Percentiles rank a stretch among this genome's conserved stretches.
Conservation (phyloP, 2,888 invertebrate species). For the Sinelater perroti region DNA sequence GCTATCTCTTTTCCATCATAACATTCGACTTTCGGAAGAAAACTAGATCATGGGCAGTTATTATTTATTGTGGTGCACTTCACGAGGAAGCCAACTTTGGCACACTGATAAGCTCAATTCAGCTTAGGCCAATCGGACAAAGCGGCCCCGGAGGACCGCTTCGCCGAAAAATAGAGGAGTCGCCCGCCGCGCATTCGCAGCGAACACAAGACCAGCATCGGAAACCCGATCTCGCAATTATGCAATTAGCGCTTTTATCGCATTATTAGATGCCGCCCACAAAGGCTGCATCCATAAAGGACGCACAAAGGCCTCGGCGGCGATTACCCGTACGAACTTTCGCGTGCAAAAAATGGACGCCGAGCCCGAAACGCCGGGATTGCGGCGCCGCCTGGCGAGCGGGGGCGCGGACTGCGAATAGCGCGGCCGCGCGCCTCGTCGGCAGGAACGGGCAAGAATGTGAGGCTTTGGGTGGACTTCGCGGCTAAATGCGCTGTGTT, state of each 20-base stretch:
- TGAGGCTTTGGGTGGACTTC: neutral
- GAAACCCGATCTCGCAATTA: conserved; percentile 30
- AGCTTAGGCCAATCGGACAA: no score
- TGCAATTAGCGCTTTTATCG: conserved; percentile 32
- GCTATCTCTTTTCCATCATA: no score
- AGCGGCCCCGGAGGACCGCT: no score
- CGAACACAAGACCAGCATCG: conserved; percentile 1
- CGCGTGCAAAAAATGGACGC: neutral
- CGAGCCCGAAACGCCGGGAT: neutral
- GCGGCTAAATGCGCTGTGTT: neutral
- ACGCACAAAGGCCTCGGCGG: conserved; percentile 18
- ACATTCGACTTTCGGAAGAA: no score
- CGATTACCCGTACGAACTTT: conserved; percentile 11
- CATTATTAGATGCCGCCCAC: conserved; percentile 29
- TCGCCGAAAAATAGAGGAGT: no score
- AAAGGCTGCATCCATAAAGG: conserved; percentile 19
- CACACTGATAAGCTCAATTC: no score
- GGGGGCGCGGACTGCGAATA: neutral
- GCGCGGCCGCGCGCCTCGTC: neutral
- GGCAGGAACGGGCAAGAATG: neutral
- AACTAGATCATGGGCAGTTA: no score
- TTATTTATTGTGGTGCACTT: no score
- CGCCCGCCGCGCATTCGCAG: no score
- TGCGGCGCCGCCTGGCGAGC: neutral
- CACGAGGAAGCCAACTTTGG: no score